Conservation (phyloP, 2,113 vertebrate genomes). For the Cebidichthys violaceus region DNA sequence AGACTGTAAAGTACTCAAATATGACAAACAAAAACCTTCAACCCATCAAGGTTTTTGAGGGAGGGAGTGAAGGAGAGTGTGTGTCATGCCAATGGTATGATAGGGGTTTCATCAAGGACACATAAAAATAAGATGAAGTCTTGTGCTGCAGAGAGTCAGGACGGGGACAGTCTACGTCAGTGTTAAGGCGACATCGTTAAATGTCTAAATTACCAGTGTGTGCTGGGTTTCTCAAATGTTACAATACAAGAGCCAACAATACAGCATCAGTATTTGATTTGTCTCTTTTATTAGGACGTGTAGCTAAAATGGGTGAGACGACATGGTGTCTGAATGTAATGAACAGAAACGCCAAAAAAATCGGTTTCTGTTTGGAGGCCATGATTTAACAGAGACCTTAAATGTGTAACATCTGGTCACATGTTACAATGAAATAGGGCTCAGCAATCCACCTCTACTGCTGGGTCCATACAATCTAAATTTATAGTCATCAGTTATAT, state of each 20-base stretch:
- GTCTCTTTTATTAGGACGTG: no score
- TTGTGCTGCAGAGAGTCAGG: not conserved
- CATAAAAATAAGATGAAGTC: conserved; percentile 33
- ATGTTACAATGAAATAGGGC: no score
- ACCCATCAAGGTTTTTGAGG: not conserved
- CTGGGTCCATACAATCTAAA: no score
- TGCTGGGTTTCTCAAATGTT: not conserved
- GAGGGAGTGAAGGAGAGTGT: not conserved
- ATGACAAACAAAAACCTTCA: not conserved
- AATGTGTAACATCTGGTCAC: no score
- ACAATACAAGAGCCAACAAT: not conserved
- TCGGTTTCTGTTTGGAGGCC: no score
- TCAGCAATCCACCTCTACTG: no score
- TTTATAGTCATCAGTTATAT: no score
- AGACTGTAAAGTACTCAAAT: conserved; percentile 1
- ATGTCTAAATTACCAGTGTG: not conserved
- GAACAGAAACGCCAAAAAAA: no score
- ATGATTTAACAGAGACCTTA: no score
- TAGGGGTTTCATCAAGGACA: conserved; percentile 23
- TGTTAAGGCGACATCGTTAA: rapidly evolving
- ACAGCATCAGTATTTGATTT: no score
- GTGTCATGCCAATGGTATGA: conserved; percentile 49
- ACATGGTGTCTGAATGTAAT: no score
- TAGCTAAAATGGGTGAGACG: no score
- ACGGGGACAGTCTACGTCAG: not conserved